Evolutionary conservation across 2,797 vertebrate genomes (phyloP), one percentile per base, ranked within the genome.

Genomic region (Pseudomugil gertrudae): DNA sequence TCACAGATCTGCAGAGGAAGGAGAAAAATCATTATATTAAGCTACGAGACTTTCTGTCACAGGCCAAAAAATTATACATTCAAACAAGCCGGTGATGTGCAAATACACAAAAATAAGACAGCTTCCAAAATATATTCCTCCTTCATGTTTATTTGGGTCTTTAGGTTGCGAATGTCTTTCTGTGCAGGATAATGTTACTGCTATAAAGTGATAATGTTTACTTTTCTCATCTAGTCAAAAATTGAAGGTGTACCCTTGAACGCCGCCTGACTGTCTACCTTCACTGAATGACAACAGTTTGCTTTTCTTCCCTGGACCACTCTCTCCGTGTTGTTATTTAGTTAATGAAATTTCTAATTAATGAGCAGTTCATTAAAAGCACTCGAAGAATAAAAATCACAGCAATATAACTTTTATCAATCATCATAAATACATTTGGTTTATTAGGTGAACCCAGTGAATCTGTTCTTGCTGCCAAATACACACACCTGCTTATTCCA

Each of bases 1-100:
- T 99, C 97, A 85, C 98, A 99, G 74, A 99, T 98, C 98, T 99
- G 92, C 48, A 57, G 65, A 66, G 54, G 23, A 43, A 23, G 78
- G 43, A 60, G 55, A 84, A 54, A 62, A 33, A 26, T 63, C 17
- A 45, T n/a, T 43, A 52, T 13, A 69, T 45, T 50, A 52, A 30
- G 55, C 19, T 48, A 10, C 17, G 33, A 27, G 10, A 50, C 6
- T 26, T 61, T 51, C 50, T 59, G 33, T 29, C 43, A 57, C 15
- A 23, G 35, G 74, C 57, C 61, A 66, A 62, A 40, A 61, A 54
- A 58, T 45, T 35, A 78, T 38, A 29, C 47, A 72, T 72, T 66
- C 9, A 77, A 48, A 63, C 45, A 29, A 52, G 30, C 55, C 61
- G 53, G 64, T n/a, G 63, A 69, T 63, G 60, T 72, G 52, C 61